Percentiles rank a stretch among this genome's conserved stretches.
phyloP scores from a whole-genome alignment of 2,797 vertebrate genomes.

The Myotis myotis region DNA sequence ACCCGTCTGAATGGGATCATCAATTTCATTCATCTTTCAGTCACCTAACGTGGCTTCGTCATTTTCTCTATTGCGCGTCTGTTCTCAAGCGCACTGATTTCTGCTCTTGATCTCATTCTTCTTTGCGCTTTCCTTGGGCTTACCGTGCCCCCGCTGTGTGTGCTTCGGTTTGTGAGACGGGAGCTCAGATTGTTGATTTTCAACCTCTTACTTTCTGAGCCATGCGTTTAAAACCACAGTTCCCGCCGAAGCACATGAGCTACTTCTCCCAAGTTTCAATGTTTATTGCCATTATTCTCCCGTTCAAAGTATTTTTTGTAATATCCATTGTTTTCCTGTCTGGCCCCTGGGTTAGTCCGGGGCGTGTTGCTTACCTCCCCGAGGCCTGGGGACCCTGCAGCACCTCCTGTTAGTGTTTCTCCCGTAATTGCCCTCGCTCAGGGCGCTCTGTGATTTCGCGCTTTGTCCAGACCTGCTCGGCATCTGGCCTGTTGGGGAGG shows the following conservation, averaged over 20 bases:
- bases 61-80: not conserved
- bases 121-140: not conserved
- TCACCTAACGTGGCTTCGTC: not conserved
- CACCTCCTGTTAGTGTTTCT: slow-evolving; percentile 25
- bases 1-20: not conserved
- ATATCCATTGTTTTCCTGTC: not conserved
- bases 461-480: slow-evolving; percentile 41
- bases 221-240: not conserved
- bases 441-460: not conserved
- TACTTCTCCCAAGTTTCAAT: not conserved
- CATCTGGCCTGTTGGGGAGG: not conserved
- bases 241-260: not conserved
- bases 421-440: slow-evolving; percentile 49
- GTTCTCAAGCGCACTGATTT: not conserved
- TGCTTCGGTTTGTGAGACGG: not conserved
- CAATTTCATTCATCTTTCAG: too few relatives aligned
- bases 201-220: not conserved
- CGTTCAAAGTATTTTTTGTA: not conserved
- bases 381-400: slow-evolving; percentile 39
- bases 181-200: not conserved
- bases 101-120: not conserved
- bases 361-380: slow-evolving; percentile 35
- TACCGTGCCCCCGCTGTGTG: not conserved
- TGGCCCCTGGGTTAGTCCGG: not conserved
- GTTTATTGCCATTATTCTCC: not conserved